phyloP scores from a whole-genome alignment of 2,797 vertebrate genomes.

The Eulemur rubriventer region DNA sequence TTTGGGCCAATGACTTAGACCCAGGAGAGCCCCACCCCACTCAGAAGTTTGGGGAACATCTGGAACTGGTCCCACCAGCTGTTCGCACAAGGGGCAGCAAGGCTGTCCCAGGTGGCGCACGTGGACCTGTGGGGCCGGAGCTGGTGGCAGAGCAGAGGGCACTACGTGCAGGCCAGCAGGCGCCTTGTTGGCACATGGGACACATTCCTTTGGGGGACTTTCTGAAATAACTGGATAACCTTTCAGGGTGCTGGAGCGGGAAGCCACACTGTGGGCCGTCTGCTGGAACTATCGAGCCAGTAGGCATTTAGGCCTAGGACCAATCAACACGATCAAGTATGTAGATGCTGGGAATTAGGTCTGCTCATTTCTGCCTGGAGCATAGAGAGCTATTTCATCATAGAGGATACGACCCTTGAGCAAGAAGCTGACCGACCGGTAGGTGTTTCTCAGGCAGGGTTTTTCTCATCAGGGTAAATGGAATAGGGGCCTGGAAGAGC shows the following conservation, averaged over 20 bases:
- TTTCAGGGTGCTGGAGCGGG: no score
- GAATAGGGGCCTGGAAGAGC: background rate
- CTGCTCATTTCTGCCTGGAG: background rate
- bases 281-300: background rate
- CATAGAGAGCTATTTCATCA: background rate
- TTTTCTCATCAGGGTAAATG: background rate
- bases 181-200: background rate
- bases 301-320: background rate
- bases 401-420: background rate
- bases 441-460: background rate
- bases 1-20: background rate
- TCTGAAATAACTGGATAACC: background rate
- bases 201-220: background rate
- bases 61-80: rapidly evolving
- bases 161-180: background rate
- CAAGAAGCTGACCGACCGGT: background rate
- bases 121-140: background rate
- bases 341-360: no score
- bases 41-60: background rate
- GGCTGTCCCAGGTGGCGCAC: background rate
- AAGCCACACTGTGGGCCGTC: background rate
- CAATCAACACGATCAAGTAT: background rate
- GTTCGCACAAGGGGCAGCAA: rapidly evolving
- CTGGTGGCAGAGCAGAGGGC: background rate
- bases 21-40: background rate